Percentiles rank a stretch among this genome's conserved stretches.
phyloP scores from a whole-genome alignment of 2,888 invertebrate genomes.

The Hanleya hanleyi region DNA sequence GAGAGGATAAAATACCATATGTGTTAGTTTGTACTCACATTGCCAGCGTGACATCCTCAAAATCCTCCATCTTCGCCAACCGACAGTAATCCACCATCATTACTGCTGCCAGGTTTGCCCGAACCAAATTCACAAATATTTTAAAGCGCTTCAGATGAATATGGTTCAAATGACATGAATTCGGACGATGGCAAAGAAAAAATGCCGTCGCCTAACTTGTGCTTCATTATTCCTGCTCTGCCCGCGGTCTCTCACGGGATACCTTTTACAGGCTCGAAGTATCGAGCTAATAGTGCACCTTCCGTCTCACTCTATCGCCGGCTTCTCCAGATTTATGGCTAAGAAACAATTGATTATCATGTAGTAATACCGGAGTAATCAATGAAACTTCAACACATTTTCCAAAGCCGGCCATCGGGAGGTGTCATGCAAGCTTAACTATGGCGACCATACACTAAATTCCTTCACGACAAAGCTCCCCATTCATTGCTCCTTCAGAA shows the following conservation, averaged over 20 bases:
- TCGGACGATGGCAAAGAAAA: neutral
- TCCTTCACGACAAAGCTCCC: too few relatives aligned
- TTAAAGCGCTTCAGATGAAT: too few relatives aligned
- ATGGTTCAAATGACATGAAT: too few relatives aligned
- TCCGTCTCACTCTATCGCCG: neutral
- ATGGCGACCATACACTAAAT: too few relatives aligned
- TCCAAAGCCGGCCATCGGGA: neutral
- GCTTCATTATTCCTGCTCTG: neutral
- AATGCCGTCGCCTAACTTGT: neutral
- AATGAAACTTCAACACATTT: neutral
- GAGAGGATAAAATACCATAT: too few relatives aligned
- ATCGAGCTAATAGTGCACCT: neutral
- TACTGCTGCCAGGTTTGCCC: neutral
- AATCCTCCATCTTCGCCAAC: slow-evolving; percentile 43
- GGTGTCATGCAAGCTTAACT: too few relatives aligned
- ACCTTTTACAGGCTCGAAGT: neutral
- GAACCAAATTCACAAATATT: too few relatives aligned
- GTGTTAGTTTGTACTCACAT: too few relatives aligned
- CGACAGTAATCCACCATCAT: slow-evolving; percentile 22
- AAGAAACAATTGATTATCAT: slow-evolving; percentile 1
- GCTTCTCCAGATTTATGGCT: neutral
- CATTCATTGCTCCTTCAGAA: too few relatives aligned
- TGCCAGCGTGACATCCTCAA: slow-evolving; percentile 38
- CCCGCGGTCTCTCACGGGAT: neutral
- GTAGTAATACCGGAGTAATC: neutral